Conservation (phyloP, 2,797 vertebrate genomes). For the Rhinogobio ventralis region DNA sequence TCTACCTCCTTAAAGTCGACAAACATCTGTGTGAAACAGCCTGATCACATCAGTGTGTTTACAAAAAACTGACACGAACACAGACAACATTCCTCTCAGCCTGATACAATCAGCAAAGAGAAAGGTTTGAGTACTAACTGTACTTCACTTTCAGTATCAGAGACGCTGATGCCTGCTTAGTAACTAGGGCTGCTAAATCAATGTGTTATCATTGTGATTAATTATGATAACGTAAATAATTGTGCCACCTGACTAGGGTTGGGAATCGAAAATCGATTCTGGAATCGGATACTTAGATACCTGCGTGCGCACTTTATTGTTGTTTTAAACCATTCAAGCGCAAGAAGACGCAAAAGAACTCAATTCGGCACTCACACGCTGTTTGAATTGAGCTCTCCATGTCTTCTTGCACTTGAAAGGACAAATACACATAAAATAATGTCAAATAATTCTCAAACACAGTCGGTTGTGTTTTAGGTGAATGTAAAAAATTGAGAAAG, state of each 20-base stretch:
- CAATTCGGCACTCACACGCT: too few relatives aligned
- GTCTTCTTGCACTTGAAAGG: not conserved
- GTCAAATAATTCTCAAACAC: not conserved
- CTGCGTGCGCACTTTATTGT: not conserved
- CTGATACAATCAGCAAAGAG: constrained; percentile 39
- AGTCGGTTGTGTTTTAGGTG: not conserved
- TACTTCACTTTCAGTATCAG: not conserved
- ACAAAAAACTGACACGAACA: constrained; percentile 42
- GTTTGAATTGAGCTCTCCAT: too few relatives aligned
- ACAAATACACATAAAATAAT: not conserved
- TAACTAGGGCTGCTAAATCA: not conserved
- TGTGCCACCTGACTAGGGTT: not conserved
- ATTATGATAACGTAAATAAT: not conserved
- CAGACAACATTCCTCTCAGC: constrained; percentile 32
- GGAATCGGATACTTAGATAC: not conserved
- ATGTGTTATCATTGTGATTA: not conserved
- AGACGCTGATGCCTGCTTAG: constrained; percentile 6
- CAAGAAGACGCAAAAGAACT: not conserved
- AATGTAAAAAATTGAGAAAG: not conserved
- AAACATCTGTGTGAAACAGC: constrained; percentile 54
- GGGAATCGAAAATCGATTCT: not conserved
- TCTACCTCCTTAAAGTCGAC: constrained; percentile 31
- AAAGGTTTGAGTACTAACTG: constrained; percentile 13
- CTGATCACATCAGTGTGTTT: constrained; percentile 44
- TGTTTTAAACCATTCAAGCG: not conserved